These are phyloP conservation scores for Polypterus senegalus DNA, from an alignment of 2,113 vertebrate species.

Conservation along the genomic window DNA sequence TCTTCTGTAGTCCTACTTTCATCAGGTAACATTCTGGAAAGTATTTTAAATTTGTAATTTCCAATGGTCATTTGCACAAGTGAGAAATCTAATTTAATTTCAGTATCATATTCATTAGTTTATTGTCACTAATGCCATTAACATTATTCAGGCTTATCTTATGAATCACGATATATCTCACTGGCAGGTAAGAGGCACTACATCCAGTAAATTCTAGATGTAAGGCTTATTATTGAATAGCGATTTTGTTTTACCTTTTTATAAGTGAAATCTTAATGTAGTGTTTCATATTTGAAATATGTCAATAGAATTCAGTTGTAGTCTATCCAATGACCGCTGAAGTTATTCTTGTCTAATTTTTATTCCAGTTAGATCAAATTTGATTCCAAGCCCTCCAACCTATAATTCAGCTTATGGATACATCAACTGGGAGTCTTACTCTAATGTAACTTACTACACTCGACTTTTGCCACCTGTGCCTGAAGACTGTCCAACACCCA, in stretches of 20 bases:
- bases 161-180: too few relatives aligned
- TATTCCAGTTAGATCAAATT: conserved; percentile 58
- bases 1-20: too few relatives aligned
- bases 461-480: conserved; percentile 77
- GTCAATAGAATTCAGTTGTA: background rate
- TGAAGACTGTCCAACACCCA: conserved; percentile 67
- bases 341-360: background rate
- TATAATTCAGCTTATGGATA: conserved; percentile 77
- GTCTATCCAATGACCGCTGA: background rate
- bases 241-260: background rate
- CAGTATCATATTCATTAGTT: too few relatives aligned
- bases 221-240: background rate
- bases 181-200: too few relatives aligned
- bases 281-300: background rate
- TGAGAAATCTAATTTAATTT: too few relatives aligned
- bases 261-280: background rate
- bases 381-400: conserved; percentile 84
- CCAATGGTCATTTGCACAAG: too few relatives aligned
- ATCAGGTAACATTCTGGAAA: too few relatives aligned
- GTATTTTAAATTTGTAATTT: too few relatives aligned
- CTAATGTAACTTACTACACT: conserved; percentile 80
- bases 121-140: too few relatives aligned
- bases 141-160: too few relatives aligned
- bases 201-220: too few relatives aligned
- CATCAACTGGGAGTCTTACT: conserved; percentile 82